Evolutionary conservation across 2,797 vertebrate species (phyloP).

Genomic region (Alcedo atthis): DNA sequence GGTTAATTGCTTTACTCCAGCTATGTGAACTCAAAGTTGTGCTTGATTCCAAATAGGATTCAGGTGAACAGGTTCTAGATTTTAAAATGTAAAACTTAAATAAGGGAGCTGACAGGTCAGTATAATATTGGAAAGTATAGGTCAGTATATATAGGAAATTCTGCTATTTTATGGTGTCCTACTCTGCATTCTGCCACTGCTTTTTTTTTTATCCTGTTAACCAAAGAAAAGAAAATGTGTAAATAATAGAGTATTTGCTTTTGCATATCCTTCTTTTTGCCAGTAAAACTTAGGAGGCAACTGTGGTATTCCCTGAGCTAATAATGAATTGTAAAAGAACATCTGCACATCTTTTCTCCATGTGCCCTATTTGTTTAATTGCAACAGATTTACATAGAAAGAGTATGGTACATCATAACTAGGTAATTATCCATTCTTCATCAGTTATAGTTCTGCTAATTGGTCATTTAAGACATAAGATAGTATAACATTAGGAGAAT

Average conservation of each 20-base stretch:
- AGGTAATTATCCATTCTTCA: constrained; percentile 78
- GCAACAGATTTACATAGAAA: constrained; percentile 72
- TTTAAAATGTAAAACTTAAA: constrained; percentile 33
- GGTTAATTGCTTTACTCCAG: background rate
- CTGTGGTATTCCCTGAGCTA: constrained; percentile 59
- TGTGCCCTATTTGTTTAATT: constrained; percentile 77
- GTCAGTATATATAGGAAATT: background rate
- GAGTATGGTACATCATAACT: constrained; percentile 72
- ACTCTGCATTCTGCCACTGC: background rate
- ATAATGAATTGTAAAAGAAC: constrained; percentile 74
- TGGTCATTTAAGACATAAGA: constrained; percentile 76
- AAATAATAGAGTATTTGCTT: constrained; percentile 37
- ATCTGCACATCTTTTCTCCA: constrained; percentile 74
- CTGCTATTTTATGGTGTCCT: background rate
- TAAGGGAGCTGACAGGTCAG: background rate
- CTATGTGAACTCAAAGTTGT: background rate
- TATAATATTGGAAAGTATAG: background rate
- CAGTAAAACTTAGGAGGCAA: constrained; percentile 34
- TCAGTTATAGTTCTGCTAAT: constrained; percentile 76
- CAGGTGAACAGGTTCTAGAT: background rate
- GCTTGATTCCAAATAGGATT: background rate
- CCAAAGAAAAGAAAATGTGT: constrained; percentile 11
- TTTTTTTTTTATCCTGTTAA: background rate
- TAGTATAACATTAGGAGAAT: constrained; percentile 75
- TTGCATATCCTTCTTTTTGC: background rate